phyloP scores from a whole-genome alignment of 2,888 invertebrate species.

The Pycnomerus fuliginosus region DNA sequence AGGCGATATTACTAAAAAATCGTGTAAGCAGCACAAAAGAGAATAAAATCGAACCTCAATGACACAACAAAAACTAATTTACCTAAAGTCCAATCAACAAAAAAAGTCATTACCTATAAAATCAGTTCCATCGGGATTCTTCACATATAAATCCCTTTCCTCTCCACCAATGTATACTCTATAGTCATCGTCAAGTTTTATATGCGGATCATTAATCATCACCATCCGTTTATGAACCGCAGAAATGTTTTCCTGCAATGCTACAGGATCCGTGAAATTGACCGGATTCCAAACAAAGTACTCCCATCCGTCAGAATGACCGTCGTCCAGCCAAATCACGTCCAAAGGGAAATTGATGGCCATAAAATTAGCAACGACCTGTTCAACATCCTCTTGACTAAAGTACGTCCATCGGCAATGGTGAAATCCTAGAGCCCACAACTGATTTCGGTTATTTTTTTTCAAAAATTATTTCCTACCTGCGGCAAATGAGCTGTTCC shows the following conservation, averaged over 20 bases:
- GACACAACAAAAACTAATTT: too few relatives aligned
- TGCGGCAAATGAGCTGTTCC: slow-evolving; percentile 80
- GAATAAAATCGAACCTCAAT: too few relatives aligned
- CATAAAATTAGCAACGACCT: slow-evolving; percentile 82
- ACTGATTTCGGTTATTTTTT: too few relatives aligned
- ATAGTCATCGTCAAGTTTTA: slow-evolving; percentile 85
- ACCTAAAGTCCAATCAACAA: too few relatives aligned
- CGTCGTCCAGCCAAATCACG: slow-evolving; percentile 97
- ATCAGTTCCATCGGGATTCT: slow-evolving; percentile 80
- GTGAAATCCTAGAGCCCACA: slow-evolving; percentile 44
- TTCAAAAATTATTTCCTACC: too few relatives aligned
- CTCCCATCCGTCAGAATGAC: slow-evolving; percentile 86
- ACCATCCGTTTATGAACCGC: slow-evolving; percentile 85
- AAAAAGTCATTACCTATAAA: too few relatives aligned
- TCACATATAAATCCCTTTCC: slow-evolving; percentile 75
- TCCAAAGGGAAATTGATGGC: slow-evolving; percentile 89
- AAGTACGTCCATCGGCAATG: slow-evolving; percentile 76
- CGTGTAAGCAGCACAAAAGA: too few relatives aligned
- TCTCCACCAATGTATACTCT: slow-evolving; percentile 83
- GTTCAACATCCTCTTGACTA: slow-evolving; percentile 85
- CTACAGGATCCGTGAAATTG: slow-evolving; percentile 79
- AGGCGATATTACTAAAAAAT: too few relatives aligned
- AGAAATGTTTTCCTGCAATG: slow-evolving; percentile 84
- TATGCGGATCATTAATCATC: slow-evolving; percentile 92
- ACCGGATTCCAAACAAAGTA: slow-evolving; percentile 86